Percentiles rank a stretch among this genome's conserved stretches.
Evolutionary conservation across 2,797 vertebrate genomes (phyloP).

Genomic region (Propithecus deckenii): DNA sequence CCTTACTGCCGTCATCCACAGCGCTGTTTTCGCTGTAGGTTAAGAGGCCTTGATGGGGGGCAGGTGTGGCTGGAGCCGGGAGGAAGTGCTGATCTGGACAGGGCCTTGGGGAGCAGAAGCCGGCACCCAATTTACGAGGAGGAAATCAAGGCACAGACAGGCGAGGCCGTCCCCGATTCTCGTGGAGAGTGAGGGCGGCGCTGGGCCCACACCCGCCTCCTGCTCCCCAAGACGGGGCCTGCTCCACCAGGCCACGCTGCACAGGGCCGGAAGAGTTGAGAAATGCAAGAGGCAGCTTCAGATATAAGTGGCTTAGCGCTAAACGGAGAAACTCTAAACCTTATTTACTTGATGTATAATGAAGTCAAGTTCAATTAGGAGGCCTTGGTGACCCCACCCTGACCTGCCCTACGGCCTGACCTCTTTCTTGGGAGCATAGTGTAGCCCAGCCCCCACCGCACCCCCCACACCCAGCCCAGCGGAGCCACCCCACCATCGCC

Average conservation of each 20-base stretch:
- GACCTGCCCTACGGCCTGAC: neutral
- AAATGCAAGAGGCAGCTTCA: neutral
- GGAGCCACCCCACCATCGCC: neutral
- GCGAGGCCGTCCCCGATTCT: rapidly evolving
- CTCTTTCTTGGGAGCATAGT: neutral
- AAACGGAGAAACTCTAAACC: neutral
- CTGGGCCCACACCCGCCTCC: neutral
- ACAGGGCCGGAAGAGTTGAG: rapidly evolving
- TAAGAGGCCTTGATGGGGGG: neutral
- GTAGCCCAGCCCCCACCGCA: neutral
- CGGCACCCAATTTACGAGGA: neutral
- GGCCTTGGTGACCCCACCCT: neutral
- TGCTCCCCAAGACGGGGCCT: neutral
- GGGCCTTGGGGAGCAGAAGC: neutral
- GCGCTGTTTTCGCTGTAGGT: rapidly evolving
- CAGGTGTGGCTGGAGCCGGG: rapidly evolving
- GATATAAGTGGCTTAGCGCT: rapidly evolving
- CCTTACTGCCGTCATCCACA: neutral
- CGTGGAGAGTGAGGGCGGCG: rapidly evolving
- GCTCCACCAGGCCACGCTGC: neutral
- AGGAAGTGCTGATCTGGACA: neutral
- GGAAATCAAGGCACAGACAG: neutral
- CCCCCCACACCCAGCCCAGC: too few relatives aligned
- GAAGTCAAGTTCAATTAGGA: neutral
- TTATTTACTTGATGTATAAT: rapidly evolving